These are phyloP conservation scores for Pseudochaenichthys georgianus DNA, from an alignment of 2,797 vertebrate species.

Conservation along the genomic window DNA sequence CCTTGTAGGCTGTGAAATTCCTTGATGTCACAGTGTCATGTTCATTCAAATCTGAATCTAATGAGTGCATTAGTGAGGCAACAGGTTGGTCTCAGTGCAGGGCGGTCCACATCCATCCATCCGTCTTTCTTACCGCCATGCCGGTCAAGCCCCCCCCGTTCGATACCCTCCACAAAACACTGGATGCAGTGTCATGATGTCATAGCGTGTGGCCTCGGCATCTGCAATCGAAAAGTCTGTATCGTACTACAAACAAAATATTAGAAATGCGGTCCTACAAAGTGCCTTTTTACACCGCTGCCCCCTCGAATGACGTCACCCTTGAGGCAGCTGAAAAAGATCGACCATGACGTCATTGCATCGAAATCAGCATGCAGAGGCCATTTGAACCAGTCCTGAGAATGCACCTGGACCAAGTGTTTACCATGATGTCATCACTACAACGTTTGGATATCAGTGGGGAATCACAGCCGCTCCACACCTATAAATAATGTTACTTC, in stretches of 20 bases:
- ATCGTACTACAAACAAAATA: background rate
- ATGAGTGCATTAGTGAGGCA: conserved; percentile 77
- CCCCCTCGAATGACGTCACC: conserved; percentile 75
- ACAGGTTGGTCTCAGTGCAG: conserved; percentile 73
- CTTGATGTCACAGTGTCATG: conserved; percentile 77
- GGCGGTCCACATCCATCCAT: conserved; percentile 55
- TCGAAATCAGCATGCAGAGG: conserved; percentile 68
- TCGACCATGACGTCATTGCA: conserved; percentile 82
- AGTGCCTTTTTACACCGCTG: conserved; percentile 56
- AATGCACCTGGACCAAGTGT: conserved; percentile 54
- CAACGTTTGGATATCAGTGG: conserved; percentile 32
- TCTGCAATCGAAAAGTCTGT: background rate
- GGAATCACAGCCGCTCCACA: conserved; percentile 14
- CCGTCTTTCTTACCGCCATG: conserved; percentile 21
- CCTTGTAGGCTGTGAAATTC: conserved; percentile 71
- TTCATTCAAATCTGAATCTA: conserved; percentile 73
- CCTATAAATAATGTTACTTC: conserved; percentile 46
- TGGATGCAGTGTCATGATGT: conserved; percentile 24
- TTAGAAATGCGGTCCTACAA: conserved; percentile 17
- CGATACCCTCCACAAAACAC: conserved; percentile 31
- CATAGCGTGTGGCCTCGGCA: conserved; percentile 8
- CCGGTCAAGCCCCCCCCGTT: conserved; percentile 31
- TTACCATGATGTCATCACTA: conserved; percentile 50
- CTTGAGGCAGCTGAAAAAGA: conserved; percentile 64
- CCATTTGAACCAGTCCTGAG: conserved; percentile 47